Evolutionary conservation across 1,140 invertebrate species (phyloP).

Genomic region (Centruroides sculpturatus): DNA sequence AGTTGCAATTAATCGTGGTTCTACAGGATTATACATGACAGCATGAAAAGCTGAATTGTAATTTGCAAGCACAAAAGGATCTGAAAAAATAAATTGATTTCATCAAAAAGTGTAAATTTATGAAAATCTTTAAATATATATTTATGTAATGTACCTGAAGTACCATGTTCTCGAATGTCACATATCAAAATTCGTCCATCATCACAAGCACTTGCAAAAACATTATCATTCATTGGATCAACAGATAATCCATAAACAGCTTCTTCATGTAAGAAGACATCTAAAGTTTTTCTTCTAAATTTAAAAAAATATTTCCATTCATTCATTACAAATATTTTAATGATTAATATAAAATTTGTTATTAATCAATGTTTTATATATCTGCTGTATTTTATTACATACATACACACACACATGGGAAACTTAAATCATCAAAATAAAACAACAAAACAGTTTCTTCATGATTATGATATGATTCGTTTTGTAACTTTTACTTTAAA

Average conservation of each 20-base stretch:
- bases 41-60: conserved; percentile 66
- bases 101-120: neutral
- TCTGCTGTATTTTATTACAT: too few relatives aligned
- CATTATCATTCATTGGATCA: conserved; percentile 62
- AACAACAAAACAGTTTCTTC: too few relatives aligned
- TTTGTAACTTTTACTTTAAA: too few relatives aligned
- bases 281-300: conserved; percentile 48
- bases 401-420: neutral
- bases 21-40: conserved; percentile 75
- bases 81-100: conserved; percentile 25
- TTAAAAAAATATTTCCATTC: too few relatives aligned
- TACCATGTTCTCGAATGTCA: conserved; percentile 48
- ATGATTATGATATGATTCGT: too few relatives aligned
- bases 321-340: too few relatives aligned
- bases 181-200: conserved; percentile 73
- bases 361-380: too few relatives aligned
- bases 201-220: conserved; percentile 78
- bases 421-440: too few relatives aligned
- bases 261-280: conserved; percentile 67
- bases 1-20: conserved; percentile 62
- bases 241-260: conserved; percentile 77
- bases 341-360: too few relatives aligned
- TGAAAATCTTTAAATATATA: neutral
- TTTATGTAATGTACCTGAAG: conserved; percentile 4
- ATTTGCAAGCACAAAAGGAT: conserved; percentile 47